Conservation (phyloP, 2,888 invertebrate genomes). For the Drosophila nr. fundita region DNA sequence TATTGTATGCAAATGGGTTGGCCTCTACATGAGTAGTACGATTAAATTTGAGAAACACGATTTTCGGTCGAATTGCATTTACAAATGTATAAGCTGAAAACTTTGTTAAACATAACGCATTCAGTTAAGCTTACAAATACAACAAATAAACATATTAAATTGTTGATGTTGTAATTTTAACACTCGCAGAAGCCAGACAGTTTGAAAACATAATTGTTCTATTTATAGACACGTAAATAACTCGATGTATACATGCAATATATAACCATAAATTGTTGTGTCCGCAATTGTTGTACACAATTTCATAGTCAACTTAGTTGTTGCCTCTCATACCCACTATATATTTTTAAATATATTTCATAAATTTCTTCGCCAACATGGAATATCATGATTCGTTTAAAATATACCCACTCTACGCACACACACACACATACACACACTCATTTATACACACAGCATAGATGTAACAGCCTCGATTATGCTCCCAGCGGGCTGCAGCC, state of each 20-base stretch:
- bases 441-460: constrained; percentile 34
- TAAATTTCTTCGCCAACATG: constrained; percentile 26
- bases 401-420: constrained; percentile 29
- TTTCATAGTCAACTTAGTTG: constrained; percentile 6
- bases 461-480: constrained; percentile 80
- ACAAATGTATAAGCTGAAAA: not conserved
- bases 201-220: constrained; percentile 2
- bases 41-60: not conserved
- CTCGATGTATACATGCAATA: not conserved
- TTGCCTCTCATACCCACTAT: constrained; percentile 9
- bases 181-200: not conserved
- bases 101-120: not conserved
- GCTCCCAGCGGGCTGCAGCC: constrained; percentile 79
- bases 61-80: not conserved
- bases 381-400: constrained; percentile 50
- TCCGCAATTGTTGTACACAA: constrained; percentile 5
- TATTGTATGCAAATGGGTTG: not conserved
- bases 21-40: not conserved
- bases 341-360: constrained; percentile 27
- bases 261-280: constrained; percentile 6
- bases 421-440: constrained; percentile 23
- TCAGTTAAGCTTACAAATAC: not conserved
- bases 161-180: not conserved
- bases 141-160: not conserved
- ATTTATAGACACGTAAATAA: constrained; percentile 7